These are phyloP conservation scores for Fragum whitleyi DNA, from an alignment of 2,888 invertebrate species.

Conservation along the genomic window DNA sequence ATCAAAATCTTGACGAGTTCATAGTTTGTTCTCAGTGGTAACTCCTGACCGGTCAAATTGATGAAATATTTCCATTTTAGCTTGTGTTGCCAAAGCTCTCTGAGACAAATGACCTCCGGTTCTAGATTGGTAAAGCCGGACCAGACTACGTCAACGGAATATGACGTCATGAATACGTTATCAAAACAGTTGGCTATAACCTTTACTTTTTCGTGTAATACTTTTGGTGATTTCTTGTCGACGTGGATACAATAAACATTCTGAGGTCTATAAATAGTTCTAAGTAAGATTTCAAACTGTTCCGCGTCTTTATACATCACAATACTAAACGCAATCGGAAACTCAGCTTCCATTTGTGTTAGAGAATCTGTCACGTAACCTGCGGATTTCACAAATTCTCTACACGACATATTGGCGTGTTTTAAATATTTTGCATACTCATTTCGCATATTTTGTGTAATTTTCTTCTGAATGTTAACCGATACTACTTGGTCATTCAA, in stretches of 20 bases:
- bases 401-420: not conserved
- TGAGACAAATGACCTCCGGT: conserved; percentile 1
- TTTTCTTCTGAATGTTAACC: not conserved
- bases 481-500: not conserved
- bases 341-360: conserved; percentile 4
- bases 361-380: not conserved
- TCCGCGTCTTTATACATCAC: too few species aligned
- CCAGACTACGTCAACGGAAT: not conserved
- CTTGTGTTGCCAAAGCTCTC: not conserved
- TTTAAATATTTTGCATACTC: not conserved
- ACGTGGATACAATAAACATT: conserved; percentile 1
- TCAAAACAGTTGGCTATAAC: conserved; percentile 1
- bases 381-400: not conserved
- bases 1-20: conserved; percentile 11
- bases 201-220: not conserved
- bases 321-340: too few species aligned
- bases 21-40: too few species aligned
- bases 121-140: not conserved
- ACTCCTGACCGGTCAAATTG: conserved; percentile 6
- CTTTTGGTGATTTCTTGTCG: conserved; percentile 6
- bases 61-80: conserved; percentile 10
- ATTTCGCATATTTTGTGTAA: not conserved
- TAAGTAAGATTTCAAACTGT: too few species aligned
- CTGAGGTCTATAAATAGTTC: too few species aligned
- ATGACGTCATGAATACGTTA: conserved; percentile 1